Percentiles rank a stretch among this genome's conserved stretches.
Evolutionary conservation across 2,888 invertebrate genomes (phyloP).

Genomic region (Dorcus parallelipipedus): DNA sequence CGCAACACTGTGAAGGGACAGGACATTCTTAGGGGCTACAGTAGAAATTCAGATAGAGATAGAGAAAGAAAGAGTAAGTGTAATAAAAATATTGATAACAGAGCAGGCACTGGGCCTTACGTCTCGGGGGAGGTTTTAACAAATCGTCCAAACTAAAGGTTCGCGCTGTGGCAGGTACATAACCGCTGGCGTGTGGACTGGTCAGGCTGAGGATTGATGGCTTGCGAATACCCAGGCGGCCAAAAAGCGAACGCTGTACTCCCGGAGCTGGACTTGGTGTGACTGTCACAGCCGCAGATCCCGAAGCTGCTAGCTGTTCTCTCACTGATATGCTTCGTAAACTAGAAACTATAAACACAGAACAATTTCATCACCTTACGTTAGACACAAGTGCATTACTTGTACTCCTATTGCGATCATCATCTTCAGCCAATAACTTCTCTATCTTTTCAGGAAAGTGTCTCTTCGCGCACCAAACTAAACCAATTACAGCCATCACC

Average conservation of each 20-base stretch:
- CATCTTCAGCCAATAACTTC: conserved; percentile 76
- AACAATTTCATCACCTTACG: neutral
- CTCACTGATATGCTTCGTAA: conserved; percentile 58
- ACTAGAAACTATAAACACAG: conserved; percentile 35
- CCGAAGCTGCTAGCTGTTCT: conserved; percentile 53
- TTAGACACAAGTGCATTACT: conserved; percentile 23
- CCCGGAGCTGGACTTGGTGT: conserved; percentile 53
- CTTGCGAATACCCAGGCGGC: conserved; percentile 84
- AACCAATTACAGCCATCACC: conserved; percentile 73
- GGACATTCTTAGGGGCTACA: conserved; percentile 23
- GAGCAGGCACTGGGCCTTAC: conserved; percentile 58
- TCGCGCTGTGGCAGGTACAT: conserved; percentile 63
- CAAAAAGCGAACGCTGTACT: conserved; percentile 67
- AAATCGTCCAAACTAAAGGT: conserved; percentile 88
- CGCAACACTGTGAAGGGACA: conserved; percentile 45
- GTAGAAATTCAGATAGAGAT: conserved; percentile 24
- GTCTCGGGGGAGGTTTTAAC: conserved; percentile 78
- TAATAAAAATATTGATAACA: conserved; percentile 20
- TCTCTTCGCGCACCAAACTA: conserved; percentile 80
- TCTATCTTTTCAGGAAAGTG: conserved; percentile 85
- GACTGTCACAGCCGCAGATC: conserved; percentile 45
- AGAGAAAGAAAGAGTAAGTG: conserved; percentile 23
- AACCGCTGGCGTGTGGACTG: conserved; percentile 57
- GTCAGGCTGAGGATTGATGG: conserved; percentile 80
- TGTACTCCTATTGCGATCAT: conserved; percentile 62